Percentiles rank a stretch among this genome's conserved stretches.
These are phyloP conservation scores for Tiliacea aurago DNA, from an alignment of 2,888 invertebrate genomes.

Conservation along the genomic window DNA sequence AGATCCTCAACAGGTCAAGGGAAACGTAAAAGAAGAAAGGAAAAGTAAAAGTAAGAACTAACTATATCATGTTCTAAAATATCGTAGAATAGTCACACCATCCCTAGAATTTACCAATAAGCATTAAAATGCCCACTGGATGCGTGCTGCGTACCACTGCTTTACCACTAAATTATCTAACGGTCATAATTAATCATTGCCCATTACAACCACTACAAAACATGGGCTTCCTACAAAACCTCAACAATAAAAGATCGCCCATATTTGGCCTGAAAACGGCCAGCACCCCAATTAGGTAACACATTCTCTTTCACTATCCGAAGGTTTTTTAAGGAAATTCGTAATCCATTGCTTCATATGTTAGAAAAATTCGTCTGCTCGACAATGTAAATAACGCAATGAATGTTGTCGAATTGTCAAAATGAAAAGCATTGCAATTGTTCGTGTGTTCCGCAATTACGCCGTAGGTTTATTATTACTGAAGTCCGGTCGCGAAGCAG, in stretches of 20 bases:
- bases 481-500: no score
- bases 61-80: background rate
- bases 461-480: slow-evolving; percentile 23
- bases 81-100: background rate
- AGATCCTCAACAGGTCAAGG: background rate
- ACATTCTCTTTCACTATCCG: no score
- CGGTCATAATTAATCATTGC: no score
- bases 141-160: background rate
- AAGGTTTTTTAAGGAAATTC: no score
- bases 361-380: no score
- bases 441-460: no score
- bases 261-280: background rate
- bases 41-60: background rate
- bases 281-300: no score
- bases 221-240: background rate
- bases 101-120: background rate
- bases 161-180: background rate
- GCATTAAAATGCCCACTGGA: background rate
- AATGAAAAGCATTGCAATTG: no score
- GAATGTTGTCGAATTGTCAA: no score
- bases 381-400: no score
- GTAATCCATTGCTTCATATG: no score
- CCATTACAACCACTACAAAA: background rate
- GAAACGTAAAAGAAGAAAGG: background rate
- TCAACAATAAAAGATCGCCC: background rate